Base-by-base conservation (phyloP, 2,888 invertebrate genomes). In the Hydraecia micacea region DNA sequence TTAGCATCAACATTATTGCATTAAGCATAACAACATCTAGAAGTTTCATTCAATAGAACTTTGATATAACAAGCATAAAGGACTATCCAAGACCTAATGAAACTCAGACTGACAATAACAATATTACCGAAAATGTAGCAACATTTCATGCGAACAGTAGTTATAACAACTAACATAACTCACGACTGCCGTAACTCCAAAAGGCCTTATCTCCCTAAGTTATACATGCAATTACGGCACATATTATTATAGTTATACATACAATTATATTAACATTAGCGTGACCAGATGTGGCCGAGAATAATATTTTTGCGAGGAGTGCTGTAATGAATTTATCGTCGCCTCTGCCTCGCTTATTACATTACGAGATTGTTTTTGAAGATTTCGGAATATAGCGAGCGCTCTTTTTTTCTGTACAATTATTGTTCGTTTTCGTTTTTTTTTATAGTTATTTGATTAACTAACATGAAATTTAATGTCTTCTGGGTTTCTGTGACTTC, bases 311-410 rank as follows among this genome's bases (percentile, higher is more conserved):
- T 93, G 92, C 92, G 89, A 90, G 88, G 87, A 87, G 88, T 86
- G 87, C 88, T 88, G 89, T 91, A 91, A 94, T 93, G 92, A 93
- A 93, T 94, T 93, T 93, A 94, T 93, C 91, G 91, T 89, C 75
- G 84, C 82, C 81, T 76, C 84, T 74, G 80, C 73, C 77, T 75
- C 85, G 75, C 69, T 87, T 85, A 85, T 87, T 79, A 86, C 71
- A 70, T 85, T 81, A 73, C 60, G 80, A 77, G 82, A 87, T 85
- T 85, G 81, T 85, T 85, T 85, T 87, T 86, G 69, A 78, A 87
- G 83, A 86, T 79, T 76, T 82, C 65, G 55, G 83, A 71, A 82
- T 73, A 72, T 74, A 67, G 69, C 76, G 58, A 67, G 73, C n/a
- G 62, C 55, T 80, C 71, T 79, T 73, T 81, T 80, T 67, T 42